Base-by-base conservation (phyloP, 1,140 invertebrate genomes). In the Chironomus tepperi region DNA sequence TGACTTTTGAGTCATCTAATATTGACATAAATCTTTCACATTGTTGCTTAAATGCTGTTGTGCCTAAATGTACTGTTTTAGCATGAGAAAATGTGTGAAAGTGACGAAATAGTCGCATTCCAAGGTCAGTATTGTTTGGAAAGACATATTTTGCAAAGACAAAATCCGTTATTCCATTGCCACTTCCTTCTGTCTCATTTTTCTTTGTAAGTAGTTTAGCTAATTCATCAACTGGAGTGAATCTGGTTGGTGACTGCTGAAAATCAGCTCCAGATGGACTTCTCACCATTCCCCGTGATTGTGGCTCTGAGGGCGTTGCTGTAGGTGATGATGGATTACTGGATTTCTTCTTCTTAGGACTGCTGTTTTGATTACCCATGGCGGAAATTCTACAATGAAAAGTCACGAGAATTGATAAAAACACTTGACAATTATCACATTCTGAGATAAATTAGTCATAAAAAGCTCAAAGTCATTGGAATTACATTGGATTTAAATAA, bases 41-140 rank as follows among this genome's bases (percentile, higher is more conserved):
- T 79, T 92, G 91, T 75, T 88, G 87, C 73, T 87, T 85, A 78
- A 93, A 93, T 2, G 84, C 84, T 2, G 85, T 81, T 0, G 84
- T 80, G 18, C 86, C 85, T 57, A 91, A 83, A 78, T 90, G 85
- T 43, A 84, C 81, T 18, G 87, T 88, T 75, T 86, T 88, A 73
- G 86, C 85, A 76, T 87, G 86, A 12, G 87, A 87, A 24, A 80
- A 80, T 74, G 81, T 81, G 77, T 88, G 87, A 74, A 93, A 84
- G 80, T 89, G 87, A 75, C 81, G 82, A 78, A 88, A 93, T 74
- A 93, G 83, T 76, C 88, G 87, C 42, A 87, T 84, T 16, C 88
- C 90, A 75, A 93, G 83, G 76, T 92, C 87, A 2, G 87, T 85
- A 82, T 93, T 91, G 80, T 88, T 87, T n/a, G 91, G 90, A 83